Conservation (phyloP, 2,797 vertebrate species). For the Dipus sagitta region DNA sequence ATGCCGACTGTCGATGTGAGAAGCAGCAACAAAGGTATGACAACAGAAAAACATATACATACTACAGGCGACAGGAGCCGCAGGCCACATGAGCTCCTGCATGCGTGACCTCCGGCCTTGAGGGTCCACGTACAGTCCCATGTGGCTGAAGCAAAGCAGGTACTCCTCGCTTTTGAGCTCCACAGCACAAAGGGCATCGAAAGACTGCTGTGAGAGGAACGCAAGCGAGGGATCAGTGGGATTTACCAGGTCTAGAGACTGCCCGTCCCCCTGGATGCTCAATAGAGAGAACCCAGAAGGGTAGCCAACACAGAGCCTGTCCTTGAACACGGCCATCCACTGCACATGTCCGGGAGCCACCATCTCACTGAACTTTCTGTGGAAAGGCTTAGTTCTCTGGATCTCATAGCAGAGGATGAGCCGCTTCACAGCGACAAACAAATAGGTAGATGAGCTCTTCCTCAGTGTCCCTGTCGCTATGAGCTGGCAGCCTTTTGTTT, state of each 20-base stretch:
- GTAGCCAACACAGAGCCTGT: conserved; percentile 96
- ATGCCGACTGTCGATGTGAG: conserved; percentile 75
- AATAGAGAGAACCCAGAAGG: conserved; percentile 96
- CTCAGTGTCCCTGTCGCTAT: conserved; percentile 91
- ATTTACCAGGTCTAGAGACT: conserved; percentile 95
- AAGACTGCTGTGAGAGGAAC: conserved; percentile 95
- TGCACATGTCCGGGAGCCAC: conserved; percentile 94
- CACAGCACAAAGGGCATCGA: conserved; percentile 96
- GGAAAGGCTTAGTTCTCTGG: conserved; percentile 92
- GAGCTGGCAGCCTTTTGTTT: conserved; percentile 97
- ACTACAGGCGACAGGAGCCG: conserved; percentile 96
- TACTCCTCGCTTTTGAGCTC: conserved; percentile 93
- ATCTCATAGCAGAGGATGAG: conserved; percentile 96
- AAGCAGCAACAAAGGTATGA: conserved; percentile 86
- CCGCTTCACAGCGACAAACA: conserved; percentile 95
- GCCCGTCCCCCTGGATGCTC: conserved; percentile 96
- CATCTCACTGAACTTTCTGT: conserved; percentile 94
- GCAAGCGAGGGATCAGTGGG: conserved; percentile 94
- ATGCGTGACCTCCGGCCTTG: conserved; percentile 95
- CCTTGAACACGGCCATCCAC: conserved; percentile 95
- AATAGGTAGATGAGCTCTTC: conserved; percentile 91
- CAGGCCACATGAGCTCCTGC: conserved; percentile 99
- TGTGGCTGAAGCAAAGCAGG: conserved; percentile 98
- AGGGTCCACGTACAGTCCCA: conserved; percentile 96
- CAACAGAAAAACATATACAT: conserved; percentile 91